Evolutionary conservation across 2,888 invertebrate species (phyloP).

Genomic region (Neria commutata): DNA sequence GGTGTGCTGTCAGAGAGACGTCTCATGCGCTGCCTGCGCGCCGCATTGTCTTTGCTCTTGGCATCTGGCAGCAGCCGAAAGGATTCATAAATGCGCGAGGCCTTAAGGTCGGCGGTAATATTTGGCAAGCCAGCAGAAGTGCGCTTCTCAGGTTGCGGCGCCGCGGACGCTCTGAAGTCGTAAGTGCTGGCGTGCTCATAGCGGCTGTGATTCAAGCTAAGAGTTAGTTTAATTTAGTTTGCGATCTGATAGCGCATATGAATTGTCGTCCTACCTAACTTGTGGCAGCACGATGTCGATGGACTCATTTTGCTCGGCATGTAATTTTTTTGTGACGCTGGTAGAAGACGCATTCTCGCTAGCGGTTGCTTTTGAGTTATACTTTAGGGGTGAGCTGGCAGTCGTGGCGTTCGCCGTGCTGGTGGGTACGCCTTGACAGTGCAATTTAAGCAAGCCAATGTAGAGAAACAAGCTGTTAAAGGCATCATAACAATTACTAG

Average conservation of each 20-base stretch:
- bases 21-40: conserved; percentile 17
- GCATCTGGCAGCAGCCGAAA: conserved; percentile 37
- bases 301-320: conserved; percentile 3
- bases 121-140: conserved; percentile 37
- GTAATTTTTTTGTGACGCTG: background rate
- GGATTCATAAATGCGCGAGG: conserved; percentile 55
- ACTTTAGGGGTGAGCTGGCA: too few species aligned
- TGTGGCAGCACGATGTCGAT: background rate
- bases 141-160: conserved; percentile 17
- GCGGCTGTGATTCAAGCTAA: too few species aligned
- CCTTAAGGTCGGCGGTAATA: conserved; percentile 48
- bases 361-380: too few species aligned
- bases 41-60: conserved; percentile 11
- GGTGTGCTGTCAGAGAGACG: too few species aligned
- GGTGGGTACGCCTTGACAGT: conserved; percentile 34
- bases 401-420: background rate
- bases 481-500: background rate
- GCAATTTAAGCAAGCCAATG: conserved; percentile 26
- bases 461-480: conserved; percentile 16
- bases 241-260: too few species aligned
- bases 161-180: conserved; percentile 25
- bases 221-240: too few species aligned
- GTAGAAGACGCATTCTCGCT: background rate
- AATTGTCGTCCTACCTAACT: background rate
- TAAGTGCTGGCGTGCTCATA: background rate